phyloP scores from a whole-genome alignment of 2,797 vertebrate species.

The Danio choprae region DNA sequence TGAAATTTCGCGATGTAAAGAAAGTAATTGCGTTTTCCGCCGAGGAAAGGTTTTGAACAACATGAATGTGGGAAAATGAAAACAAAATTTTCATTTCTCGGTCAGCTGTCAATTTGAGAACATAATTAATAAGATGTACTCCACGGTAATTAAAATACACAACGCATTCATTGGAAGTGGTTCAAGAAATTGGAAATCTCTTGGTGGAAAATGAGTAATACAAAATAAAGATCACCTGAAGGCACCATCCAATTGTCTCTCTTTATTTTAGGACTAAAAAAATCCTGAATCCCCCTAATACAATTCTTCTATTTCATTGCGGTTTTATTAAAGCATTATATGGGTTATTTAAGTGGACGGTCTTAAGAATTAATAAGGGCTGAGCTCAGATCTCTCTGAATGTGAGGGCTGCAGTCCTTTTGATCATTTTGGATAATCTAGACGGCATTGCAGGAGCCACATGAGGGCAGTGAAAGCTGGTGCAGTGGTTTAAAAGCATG shows the following conservation, averaged over 20 bases:
- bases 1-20: too few species aligned
- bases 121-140: background rate
- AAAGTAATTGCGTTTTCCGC: too few species aligned
- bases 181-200: background rate
- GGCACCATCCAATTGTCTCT: background rate
- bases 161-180: background rate
- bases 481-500: slow-evolving; percentile 27
- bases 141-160: background rate
- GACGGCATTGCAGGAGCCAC: slow-evolving; percentile 46
- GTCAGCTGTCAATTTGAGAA: background rate
- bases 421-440: slow-evolving; percentile 42
- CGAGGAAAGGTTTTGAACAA: background rate
- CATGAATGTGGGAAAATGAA: background rate
- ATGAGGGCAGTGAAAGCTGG: slow-evolving; percentile 53
- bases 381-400: slow-evolving; percentile 10
- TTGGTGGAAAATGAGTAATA: background rate
- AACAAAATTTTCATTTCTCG: background rate
- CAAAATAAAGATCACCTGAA: background rate
- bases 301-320: background rate
- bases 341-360: slow-evolving; percentile 11
- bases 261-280: slow-evolving; percentile 33
- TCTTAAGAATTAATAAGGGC: slow-evolving; percentile 39
- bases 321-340: slow-evolving; percentile 23
- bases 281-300: slow-evolving; percentile 25
- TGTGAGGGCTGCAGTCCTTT: slow-evolving; percentile 32